phyloP scores from a whole-genome alignment of 2,797 vertebrate species.

The Gallirallus australis region DNA sequence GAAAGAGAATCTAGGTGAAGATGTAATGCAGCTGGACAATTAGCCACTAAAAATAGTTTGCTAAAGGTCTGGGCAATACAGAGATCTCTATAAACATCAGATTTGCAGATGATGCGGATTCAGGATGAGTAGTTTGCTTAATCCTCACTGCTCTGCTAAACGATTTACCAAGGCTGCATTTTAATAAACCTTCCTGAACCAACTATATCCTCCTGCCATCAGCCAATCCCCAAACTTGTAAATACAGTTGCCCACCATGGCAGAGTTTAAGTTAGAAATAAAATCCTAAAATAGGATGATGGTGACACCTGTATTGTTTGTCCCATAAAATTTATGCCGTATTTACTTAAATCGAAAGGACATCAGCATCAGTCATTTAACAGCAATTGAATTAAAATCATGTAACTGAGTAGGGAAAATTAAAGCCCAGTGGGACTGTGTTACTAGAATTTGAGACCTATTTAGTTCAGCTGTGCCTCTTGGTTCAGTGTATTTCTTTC shows the following conservation, averaged over 20 bases:
- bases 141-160: background rate
- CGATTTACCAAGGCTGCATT: background rate
- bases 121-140: background rate
- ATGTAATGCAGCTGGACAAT: constrained; percentile 61
- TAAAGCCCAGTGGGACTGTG: background rate
- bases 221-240: background rate
- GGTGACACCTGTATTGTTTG: background rate
- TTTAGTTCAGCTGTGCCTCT: background rate
- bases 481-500: background rate
- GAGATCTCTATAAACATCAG: background rate
- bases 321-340: background rate
- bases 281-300: background rate
- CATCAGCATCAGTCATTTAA: background rate
- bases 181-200: background rate
- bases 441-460: background rate
- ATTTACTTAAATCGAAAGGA: background rate
- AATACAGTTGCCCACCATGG: background rate
- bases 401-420: background rate
- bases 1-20: constrained; percentile 43
- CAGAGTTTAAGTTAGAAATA: background rate
- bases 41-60: constrained; percentile 62
- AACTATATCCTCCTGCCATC: background rate
- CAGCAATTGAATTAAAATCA: background rate
- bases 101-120: background rate
- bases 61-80: background rate